Percentiles rank a stretch among this genome's conserved stretches.
Conservation (phyloP, 2,888 invertebrate species). For the Troilus luridus region DNA sequence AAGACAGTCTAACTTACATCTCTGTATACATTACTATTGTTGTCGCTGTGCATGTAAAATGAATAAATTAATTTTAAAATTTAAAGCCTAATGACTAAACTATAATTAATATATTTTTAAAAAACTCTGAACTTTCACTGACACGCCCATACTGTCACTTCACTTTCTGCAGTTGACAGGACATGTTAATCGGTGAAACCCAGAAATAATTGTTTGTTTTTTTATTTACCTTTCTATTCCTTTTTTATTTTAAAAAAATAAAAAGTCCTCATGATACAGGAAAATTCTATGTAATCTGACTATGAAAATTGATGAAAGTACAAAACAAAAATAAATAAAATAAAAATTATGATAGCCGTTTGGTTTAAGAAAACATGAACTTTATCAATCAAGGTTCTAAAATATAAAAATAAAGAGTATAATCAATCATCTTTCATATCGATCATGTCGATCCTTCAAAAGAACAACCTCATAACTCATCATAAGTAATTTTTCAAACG, state of each 20-base stretch:
- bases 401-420: no score
- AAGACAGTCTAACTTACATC: not conserved
- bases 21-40: no score
- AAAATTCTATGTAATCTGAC: not conserved
- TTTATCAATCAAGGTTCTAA: no score
- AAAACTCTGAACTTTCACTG: not conserved
- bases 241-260: not conserved
- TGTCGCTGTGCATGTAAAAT: not conserved
- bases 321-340: not conserved
- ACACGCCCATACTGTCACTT: constrained; percentile 29
- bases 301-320: not conserved
- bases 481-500: no score
- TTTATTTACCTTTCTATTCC: not conserved
- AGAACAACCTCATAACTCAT: no score
- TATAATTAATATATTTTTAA: not conserved
- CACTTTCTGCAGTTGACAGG: not conserved
- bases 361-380: no score
- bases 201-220: not conserved
- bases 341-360: no score
- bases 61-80: not conserved
- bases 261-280: not conserved
- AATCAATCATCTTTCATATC: no score
- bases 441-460: no score
- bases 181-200: not conserved
- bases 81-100: not conserved